These are phyloP conservation scores for Tanytarsus gracilentus DNA, from an alignment of 2,888 invertebrate species.

Conservation along the genomic window DNA sequence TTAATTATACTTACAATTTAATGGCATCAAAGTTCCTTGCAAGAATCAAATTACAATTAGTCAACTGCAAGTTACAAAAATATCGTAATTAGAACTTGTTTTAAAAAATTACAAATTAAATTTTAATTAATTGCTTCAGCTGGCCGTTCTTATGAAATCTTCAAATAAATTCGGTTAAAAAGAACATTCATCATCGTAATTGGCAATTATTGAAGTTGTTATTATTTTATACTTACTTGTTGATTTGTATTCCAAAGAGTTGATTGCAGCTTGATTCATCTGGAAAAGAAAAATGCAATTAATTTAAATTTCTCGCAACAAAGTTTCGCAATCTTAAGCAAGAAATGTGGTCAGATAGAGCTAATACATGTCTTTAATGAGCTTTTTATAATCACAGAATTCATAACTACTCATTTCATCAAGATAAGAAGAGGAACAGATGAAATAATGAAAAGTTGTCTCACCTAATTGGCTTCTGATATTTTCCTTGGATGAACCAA, in stretches of 20 bases:
- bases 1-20: no score
- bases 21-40: no score
- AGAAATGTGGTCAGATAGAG: slow-evolving; percentile 32
- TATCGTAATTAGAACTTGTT: no score
- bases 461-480: slow-evolving; percentile 46
- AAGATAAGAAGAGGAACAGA: neutral
- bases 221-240: neutral
- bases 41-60: no score
- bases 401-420: slow-evolving; percentile 21
- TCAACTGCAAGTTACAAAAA: no score
- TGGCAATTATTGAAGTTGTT: neutral
- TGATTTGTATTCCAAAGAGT: neutral
- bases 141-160: slow-evolving; percentile 30
- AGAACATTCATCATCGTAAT: slow-evolving; percentile 30
- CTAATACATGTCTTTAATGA: slow-evolving; percentile 31
- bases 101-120: neutral
- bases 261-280: neutral
- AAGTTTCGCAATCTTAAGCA: neutral
- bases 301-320: neutral
- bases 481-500: slow-evolving; percentile 88
- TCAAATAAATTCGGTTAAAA: slow-evolving; percentile 15
- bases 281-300: neutral
- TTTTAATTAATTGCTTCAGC: slow-evolving; percentile 11
- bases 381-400: slow-evolving; percentile 21
- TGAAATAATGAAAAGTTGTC: neutral